phyloP scores from a whole-genome alignment of 2,888 invertebrate genomes.

The Euphydryas editha region DNA sequence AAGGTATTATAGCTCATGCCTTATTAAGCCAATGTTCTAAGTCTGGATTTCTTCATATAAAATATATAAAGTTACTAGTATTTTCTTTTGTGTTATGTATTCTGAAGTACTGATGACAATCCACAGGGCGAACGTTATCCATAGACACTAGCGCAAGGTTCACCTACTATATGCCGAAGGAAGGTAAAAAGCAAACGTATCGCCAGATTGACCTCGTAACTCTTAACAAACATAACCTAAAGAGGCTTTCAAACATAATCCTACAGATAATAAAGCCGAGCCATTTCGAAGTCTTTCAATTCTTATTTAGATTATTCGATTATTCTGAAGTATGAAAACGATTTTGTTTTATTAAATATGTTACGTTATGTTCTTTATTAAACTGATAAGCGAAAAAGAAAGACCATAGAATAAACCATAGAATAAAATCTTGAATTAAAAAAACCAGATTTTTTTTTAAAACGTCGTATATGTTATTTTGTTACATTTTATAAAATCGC shows the following conservation, averaged over 20 bases:
- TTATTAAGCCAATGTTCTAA: neutral
- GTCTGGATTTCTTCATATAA: neutral
- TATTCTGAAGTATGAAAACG: neutral
- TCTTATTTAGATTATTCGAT: slow-evolving; percentile 47
- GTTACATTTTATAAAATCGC: neutral
- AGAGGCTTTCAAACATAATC: slow-evolving; percentile 79
- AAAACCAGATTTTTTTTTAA: neutral
- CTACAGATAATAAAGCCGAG: slow-evolving; percentile 55
- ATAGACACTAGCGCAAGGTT: slow-evolving; percentile 77
- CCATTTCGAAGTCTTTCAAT: slow-evolving; percentile 51
- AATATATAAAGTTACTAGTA: neutral
- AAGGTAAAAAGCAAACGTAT: slow-evolving; percentile 73
- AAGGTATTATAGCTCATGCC: neutral
- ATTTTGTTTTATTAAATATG: neutral
- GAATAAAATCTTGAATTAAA: too few species aligned
- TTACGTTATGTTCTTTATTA: too few species aligned
- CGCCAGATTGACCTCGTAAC: slow-evolving; percentile 71
- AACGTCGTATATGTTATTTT: too few species aligned
- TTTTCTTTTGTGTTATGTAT: slow-evolving; percentile 26
- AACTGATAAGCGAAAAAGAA: too few species aligned
- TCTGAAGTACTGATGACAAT: slow-evolving; percentile 62
- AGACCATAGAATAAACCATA: too few species aligned
- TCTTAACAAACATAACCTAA: slow-evolving; percentile 78
- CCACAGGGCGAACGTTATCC: slow-evolving; percentile 80
- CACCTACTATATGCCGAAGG: slow-evolving; percentile 79